Percentiles rank a stretch among this genome's conserved stretches.
Evolutionary conservation across 2,888 invertebrate species (phyloP).

Genomic region (Acrocyrtus sp.): DNA sequence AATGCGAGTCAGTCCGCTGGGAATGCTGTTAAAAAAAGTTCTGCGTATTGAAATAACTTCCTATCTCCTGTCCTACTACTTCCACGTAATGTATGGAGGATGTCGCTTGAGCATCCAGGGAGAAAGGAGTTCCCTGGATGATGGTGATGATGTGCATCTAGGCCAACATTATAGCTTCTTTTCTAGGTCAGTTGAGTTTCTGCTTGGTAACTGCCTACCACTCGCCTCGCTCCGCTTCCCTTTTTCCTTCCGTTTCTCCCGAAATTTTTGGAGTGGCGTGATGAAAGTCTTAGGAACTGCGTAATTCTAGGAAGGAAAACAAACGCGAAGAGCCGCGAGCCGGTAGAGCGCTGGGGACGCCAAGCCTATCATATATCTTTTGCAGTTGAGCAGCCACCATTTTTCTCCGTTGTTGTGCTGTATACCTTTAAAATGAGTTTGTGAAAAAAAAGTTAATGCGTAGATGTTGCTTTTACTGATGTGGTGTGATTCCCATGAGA

Average conservation of each 20-base stretch:
- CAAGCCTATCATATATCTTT: not conserved
- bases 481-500: too few species aligned
- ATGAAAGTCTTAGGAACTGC: conserved; percentile 26
- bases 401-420: too few species aligned
- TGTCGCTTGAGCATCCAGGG: not conserved
- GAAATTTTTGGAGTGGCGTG: conserved; percentile 10
- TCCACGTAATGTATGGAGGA: not conserved
- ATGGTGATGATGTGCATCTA: conserved; percentile 15
- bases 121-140: not conserved
- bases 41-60: conserved; percentile 6
- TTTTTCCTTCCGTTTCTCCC: conserved; percentile 21
- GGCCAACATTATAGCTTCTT: conserved; percentile 29
- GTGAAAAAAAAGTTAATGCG: too few species aligned
- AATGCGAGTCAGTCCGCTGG: too few species aligned
- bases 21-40: not conserved
- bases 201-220: too few species aligned
- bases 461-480: too few species aligned
- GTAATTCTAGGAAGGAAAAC: conserved; percentile 6
- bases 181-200: conserved; percentile 45
- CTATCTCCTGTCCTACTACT: not conserved
- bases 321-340: conserved; percentile 1
- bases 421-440: too few species aligned
- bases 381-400: too few species aligned
- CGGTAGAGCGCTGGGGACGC: not conserved
- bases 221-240: not conserved